A percentile compares a stretch with the other conserved stretches of the same genome.
phyloP scores from a whole-genome alignment of 2,113 vertebrate genomes.

The Dipodomys merriami region DNA sequence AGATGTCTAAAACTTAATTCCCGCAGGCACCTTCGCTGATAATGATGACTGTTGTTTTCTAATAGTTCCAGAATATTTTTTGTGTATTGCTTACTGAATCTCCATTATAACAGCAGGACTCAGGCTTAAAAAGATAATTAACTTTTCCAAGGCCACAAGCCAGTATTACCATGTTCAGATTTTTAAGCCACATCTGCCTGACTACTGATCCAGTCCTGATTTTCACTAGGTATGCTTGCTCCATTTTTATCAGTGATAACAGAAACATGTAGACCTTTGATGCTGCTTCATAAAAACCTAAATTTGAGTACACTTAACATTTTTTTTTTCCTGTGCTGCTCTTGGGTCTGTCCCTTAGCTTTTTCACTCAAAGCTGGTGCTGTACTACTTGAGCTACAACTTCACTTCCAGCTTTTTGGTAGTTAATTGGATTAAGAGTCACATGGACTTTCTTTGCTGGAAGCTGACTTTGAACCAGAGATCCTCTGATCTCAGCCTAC shows the following conservation, averaged over 20 bases:
- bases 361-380: no score
- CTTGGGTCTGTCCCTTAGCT: no score
- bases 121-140: background rate
- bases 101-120: background rate
- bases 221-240: background rate
- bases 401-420: no score
- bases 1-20: background rate
- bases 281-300: background rate
- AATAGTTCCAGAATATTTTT: background rate
- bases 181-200: background rate
- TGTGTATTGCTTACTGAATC: background rate
- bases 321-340: no score
- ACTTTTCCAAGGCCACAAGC: constrained; percentile 1
- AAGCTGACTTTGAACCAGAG: no score
- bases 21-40: background rate
- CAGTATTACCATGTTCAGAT: background rate
- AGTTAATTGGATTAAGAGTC: no score
- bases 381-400: no score
- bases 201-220: background rate
- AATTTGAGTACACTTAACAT: background rate
- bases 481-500: no score
- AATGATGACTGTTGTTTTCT: background rate
- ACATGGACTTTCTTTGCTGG: no score
- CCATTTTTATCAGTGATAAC: background rate
- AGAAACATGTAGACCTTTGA: background rate